Base-by-base conservation (phyloP, 2,113 vertebrate genomes). In the Chauna torquata region DNA sequence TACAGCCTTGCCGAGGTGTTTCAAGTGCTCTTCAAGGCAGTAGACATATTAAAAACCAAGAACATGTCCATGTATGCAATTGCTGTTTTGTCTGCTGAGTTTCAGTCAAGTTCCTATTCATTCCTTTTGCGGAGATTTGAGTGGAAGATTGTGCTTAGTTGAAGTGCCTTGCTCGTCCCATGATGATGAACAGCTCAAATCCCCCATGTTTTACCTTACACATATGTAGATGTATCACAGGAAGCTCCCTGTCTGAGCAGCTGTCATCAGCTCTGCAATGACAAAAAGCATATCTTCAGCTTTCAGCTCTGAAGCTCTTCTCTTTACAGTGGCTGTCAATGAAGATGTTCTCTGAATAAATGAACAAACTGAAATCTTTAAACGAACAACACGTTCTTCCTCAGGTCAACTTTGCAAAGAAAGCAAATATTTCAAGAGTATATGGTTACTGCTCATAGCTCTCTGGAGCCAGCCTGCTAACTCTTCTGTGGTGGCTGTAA, bases 381-480 rank as follows among this genome's bases (percentile, higher is more conserved):
- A 82, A 85, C 34, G 88, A 97, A 76, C 86, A 79, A 50, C 79
- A 92, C 62, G 83, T 96, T 94, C 95, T 78, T 97, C 94, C 82
- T 78, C 62, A 77, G 82, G 94, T 96, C 95, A 96, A 27, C 88
- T 94, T 96, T 95, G 82, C 92, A 89, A 91, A 94, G 86, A 75
- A 97, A 97, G 96, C 71, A 83, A 89, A 78, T 96, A 96, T 94
- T 97, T 97, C 95, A 95, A 82, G 83, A 77, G 94, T 83, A 76
- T 36, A 92, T 23, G 58, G 80, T 94, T 92, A 96, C 57, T 96
- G 88, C 79, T 88, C 84, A 58, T 52, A 92, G 83, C 74, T 78
- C 75, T 96, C 85, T 76, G 92, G 90, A 97, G 93, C 97, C 97
- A 97, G 88, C 81, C 92, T 93, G 70, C 96, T 92, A 94, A 94